Base-by-base conservation (phyloP, 2,797 vertebrate genomes). In the Periparus ater region DNA sequence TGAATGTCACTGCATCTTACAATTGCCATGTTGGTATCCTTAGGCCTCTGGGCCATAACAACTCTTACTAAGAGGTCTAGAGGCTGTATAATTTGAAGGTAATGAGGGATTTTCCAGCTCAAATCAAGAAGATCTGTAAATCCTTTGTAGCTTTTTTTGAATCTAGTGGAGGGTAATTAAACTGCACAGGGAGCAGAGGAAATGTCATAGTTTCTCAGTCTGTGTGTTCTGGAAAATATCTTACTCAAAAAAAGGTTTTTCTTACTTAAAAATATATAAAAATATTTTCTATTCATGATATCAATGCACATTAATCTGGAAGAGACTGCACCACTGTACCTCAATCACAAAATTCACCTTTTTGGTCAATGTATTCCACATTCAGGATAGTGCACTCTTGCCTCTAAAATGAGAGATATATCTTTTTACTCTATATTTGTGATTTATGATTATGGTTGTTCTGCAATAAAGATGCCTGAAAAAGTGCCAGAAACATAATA, bases 291-390 rank as follows among this genome's bases (percentile, higher is more conserved):
- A 9, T 48, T 91, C 3, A 4, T 84, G 1, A 22, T 30, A 75
- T 15, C 26, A 76, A n/a, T 68, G 32, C 4, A 40, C 11, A 51
- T 54, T 38, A 29, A 63, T 47, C 34, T 58, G 7, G 22, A 94
- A 47, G 54, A 51, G 5, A 65, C 16, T 8, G 5, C 2, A 29
- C 21, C 15, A 16, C 8, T 53, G 11, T 42, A 40, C 72, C 3
- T 4, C 13, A 48, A 8, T 77, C 26, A n/a, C 65, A 61, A 93
- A 82, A 82, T 34, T 67, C 14, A 75, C 6, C 2, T 55, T 4
- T 38, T 72, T 54, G 10, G 2, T 63, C 29, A 85, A 32, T 8
- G 1, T 13, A 21, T 21, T 10, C 4, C 1, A 2, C 0, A 1
- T 17, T 62, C 20, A 51, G 12, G 16, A 40, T 16, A 71, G 18